Conservation (phyloP, 2,113 vertebrate genomes). For the Pogona vitticeps region DNA sequence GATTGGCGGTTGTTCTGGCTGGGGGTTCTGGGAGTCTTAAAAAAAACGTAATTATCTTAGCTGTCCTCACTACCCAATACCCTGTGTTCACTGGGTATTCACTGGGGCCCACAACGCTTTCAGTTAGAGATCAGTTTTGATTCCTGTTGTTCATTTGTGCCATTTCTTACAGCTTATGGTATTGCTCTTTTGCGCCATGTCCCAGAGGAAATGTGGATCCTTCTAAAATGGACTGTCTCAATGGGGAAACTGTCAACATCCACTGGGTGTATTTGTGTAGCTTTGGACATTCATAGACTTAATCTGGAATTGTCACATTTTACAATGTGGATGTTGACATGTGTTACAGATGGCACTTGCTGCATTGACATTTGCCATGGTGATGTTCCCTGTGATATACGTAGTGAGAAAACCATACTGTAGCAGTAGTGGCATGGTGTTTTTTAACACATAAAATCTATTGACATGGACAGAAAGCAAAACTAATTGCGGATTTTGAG, state of each 20-base stretch:
- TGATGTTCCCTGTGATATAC: neutral
- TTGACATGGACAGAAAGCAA: conserved; percentile 48
- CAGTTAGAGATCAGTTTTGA: neutral
- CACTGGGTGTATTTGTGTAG: neutral
- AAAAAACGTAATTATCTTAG: no score
- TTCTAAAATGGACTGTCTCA: neutral
- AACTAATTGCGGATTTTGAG: neutral
- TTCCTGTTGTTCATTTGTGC: conserved; percentile 16
- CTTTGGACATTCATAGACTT: neutral
- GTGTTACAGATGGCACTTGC: neutral
- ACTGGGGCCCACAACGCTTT: neutral
- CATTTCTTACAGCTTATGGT: conserved; percentile 18
- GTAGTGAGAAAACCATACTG: neutral
- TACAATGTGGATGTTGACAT: neutral
- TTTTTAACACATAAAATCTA: conserved; percentile 31
- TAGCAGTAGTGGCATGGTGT: neutral
- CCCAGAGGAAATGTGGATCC: neutral
- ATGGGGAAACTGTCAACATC: neutral
- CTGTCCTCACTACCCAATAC: neutral
- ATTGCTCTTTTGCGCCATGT: conserved; percentile 20
- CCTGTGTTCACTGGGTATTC: neutral
- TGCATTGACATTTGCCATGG: neutral
- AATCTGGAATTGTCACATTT: neutral
- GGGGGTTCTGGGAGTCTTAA: no score
- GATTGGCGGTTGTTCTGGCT: no score